Evolutionary conservation across 2,888 invertebrate species (phyloP), one percentile per base, ranked within the genome.

Genomic region (Drosophila parthenogenetica): DNA sequence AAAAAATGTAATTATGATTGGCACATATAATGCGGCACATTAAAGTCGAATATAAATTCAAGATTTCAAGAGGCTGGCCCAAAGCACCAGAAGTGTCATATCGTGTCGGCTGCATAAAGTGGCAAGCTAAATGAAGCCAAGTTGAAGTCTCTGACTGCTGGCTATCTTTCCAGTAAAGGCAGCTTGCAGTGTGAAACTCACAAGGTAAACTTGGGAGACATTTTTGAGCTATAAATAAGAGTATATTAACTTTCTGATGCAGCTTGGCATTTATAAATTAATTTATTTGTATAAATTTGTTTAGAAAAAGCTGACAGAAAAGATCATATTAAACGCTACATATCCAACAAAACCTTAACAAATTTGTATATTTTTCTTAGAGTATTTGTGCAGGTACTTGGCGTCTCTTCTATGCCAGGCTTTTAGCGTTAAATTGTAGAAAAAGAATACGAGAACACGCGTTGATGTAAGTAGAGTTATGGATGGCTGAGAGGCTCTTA

Each of bases 401-500:
- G 0, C 29, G 13, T 7, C 2, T 7, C 1, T 49, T 32, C n/a
- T 8, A 5, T 11, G 2, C 40, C 19, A 49, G 43, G 39, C 46
- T 51, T 69, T 64, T 45, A 65, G 57, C 71, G 55, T 77, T 60
- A 58, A 69, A 67, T 45, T 67, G 48, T 54, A 29, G 13, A 58
- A 57, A 58, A 48, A 16, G 11, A 35, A 19, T 64, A 40, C 71
- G 66, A 70, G 81, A 83, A 73, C 79, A 81, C 65, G 46, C 64
- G 72, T 55, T 70, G 61, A 61, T 66, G 64, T 60, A 57, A 63
- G 68, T 70, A 72, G 63, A 55, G 69, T 65, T 63, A 69, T 51
- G 51, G 49, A 42, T 71, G 81, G 81, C 60, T 69, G 71, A 83
- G 74, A 67, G 71, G 53, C 65, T 66, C 69, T 70, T 74, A 53